Base-by-base conservation (phyloP, 2,797 vertebrate genomes). In the Harpagifer antarcticus region DNA sequence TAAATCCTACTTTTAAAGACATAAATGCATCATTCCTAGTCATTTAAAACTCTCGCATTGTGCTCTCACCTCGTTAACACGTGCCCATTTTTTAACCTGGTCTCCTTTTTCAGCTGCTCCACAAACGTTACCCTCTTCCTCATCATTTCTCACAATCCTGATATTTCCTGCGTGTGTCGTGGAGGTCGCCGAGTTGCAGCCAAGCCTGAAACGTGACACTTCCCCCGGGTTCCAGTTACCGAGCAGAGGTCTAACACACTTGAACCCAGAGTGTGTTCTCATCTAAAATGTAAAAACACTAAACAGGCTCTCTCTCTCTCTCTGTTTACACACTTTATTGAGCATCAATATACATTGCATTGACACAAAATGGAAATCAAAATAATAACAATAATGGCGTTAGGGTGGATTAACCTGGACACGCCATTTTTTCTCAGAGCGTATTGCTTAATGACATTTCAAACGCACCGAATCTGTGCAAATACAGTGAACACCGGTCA, bases 401-500 rank as follows among this genome's bases (percentile, higher is more conserved):
- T 85, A 82, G 80, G 81, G 83, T 90, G 85, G 85, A 90, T 89
- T 37, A 86, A 90, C 89, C 92, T 92, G 91, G 89, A 91, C 87
- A 93, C 86, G 91, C 85, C 82, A 85, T 87, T 91, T 37, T 87
- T 91, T 37, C 88, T 92, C 86, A 88, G 85, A 90, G 90, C 81
- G 71, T 95, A 94, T 94, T 94, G 93, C 92, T 95, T 93, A 84
- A 91, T 92, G 92, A 93, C 82, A 68, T 93, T 93, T 92, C 89
- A 91, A 90, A 92, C 81, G 91, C 93, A 92, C 90, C 67, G 64
- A 91, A 90, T 90, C 88, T 91, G 92, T 91, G 90, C 89, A 92
- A 93, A 92, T 88, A 95, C 93, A 95, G 94, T 94, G 93, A 92
- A 93, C 89, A 94, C 93, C 93, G 92, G 92, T 95, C 93, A 89